Conservation (phyloP, 2,888 invertebrate species). For the Lasioglossum malachurum region DNA sequence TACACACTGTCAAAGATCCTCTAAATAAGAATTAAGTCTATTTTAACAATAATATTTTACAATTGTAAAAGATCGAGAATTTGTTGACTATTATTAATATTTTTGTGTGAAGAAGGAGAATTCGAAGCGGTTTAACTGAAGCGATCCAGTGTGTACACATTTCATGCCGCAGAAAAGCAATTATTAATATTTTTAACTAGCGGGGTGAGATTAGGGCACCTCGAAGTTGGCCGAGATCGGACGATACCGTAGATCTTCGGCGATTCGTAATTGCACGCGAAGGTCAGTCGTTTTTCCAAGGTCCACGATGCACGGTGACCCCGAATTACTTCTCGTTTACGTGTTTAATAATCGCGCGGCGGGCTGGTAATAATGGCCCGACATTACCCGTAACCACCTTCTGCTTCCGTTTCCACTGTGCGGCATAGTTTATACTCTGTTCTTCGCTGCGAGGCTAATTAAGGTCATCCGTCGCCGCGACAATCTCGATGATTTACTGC, state of each 20-base stretch:
- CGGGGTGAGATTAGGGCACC: neutral
- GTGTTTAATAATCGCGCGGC: conserved; percentile 28
- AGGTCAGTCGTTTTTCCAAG: neutral
- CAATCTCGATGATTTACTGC: conserved; percentile 63
- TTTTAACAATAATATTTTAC: no score
- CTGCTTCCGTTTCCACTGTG: conserved; percentile 51
- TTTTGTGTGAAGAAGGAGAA: neutral
- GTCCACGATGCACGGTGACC: neutral
- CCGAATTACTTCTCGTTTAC: conserved; percentile 21
- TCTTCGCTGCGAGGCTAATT: conserved; percentile 60
- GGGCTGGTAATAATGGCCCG: conserved; percentile 7
- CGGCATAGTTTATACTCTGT: conserved; percentile 48
- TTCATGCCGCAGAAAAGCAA: neutral
- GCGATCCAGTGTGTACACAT: neutral
- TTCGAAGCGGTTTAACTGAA: neutral
- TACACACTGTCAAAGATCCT: no score
- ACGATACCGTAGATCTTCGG: conserved; percentile 29
- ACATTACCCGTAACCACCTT: conserved; percentile 47
- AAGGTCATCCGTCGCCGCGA: conserved; percentile 61
- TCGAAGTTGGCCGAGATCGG: neutral
- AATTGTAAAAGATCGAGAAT: no score
- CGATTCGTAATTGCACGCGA: conserved; percentile 10
- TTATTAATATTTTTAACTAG: neutral
- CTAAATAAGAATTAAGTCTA: no score
- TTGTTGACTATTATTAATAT: no score